Percentiles rank a stretch among this genome's conserved stretches.
Conservation (phyloP, 2,888 invertebrate genomes). For the Drosophila pseudotakahashii region DNA sequence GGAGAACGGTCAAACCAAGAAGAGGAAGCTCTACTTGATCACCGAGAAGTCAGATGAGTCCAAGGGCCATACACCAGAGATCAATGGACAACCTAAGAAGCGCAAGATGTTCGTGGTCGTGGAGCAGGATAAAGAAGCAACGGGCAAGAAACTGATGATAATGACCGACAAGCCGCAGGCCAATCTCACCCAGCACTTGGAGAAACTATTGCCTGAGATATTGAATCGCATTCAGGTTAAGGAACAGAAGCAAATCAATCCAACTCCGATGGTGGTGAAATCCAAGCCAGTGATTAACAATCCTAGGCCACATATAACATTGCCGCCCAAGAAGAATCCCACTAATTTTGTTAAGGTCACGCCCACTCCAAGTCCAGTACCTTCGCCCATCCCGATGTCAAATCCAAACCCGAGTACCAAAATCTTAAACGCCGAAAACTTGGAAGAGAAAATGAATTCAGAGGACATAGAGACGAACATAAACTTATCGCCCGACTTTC, state of each 20-base stretch:
- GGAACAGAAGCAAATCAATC: conserved; percentile 49
- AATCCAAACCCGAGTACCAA: conserved; percentile 21
- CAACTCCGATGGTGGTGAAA: conserved; percentile 5
- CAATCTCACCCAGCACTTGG: conserved; percentile 79
- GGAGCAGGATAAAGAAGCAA: conserved; percentile 71
- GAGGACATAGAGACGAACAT: conserved; percentile 74
- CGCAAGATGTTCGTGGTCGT: conserved; percentile 81
- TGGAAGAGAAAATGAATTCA: conserved; percentile 16
- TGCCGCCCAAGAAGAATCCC: conserved; percentile 82
- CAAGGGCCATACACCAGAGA: conserved; percentile 18
- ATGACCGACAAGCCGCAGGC: conserved; percentile 78
- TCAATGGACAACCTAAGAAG: conserved; percentile 48
- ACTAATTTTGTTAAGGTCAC: conserved; percentile 64
- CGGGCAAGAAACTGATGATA: conserved; percentile 79
- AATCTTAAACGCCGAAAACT: conserved; percentile 31
- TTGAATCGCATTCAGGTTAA: conserved; percentile 78
- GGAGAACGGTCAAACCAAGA: conserved; percentile 45
- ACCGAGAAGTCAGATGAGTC: conserved; percentile 75
- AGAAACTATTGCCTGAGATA: conserved; percentile 81
- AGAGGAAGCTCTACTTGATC: conserved; percentile 82
- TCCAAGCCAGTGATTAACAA: conserved; percentile 11
- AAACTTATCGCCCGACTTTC: conserved; percentile 82
- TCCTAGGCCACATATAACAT: conserved; percentile 71
- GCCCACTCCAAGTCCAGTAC: conserved; percentile 11
- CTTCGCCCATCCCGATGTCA: conserved; percentile 10